phyloP scores from a whole-genome alignment of 2,113 vertebrate genomes.

The pig (Sus scrofa) region DNA sequence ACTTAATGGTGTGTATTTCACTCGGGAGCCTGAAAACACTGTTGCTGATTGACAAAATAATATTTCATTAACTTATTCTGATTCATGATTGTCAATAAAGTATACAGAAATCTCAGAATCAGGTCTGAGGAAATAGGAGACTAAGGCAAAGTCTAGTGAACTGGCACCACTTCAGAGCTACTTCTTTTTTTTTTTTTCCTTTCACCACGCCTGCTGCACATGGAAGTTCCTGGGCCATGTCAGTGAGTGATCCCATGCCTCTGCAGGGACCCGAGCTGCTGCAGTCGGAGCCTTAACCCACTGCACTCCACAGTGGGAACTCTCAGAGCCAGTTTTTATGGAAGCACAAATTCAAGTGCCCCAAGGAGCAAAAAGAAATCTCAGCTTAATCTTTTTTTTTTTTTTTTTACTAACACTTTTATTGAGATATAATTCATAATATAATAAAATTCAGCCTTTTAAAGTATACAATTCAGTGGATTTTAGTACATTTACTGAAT shows the following conservation, averaged over 20 bases:
- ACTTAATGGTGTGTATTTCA: constrained; percentile 40
- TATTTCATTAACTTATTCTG: constrained; percentile 36
- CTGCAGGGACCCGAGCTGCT: too few species aligned
- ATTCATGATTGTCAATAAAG: neutral
- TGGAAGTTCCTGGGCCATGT: too few species aligned
- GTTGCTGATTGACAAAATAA: neutral
- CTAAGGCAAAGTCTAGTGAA: neutral
- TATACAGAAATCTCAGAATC: neutral
- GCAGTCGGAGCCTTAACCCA: too few species aligned
- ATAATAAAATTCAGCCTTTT: neutral
- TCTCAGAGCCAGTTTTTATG: too few species aligned
- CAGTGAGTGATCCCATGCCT: too few species aligned
- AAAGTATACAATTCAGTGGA: neutral
- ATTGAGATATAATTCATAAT: neutral
- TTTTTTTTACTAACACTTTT: neutral
- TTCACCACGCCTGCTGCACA: too few species aligned
- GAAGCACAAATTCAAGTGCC: neutral
- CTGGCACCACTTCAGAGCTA: neutral
- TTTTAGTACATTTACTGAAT: neutral
- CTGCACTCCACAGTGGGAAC: too few species aligned
- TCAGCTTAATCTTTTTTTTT: neutral
- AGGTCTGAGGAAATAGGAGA: neutral
- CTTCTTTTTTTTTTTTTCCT: neutral
- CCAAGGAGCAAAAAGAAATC: neutral
- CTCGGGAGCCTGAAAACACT: constrained; percentile 25